These are phyloP conservation scores for Julus scandinavius DNA, from an alignment of 2,888 invertebrate species.

Conservation along the genomic window DNA sequence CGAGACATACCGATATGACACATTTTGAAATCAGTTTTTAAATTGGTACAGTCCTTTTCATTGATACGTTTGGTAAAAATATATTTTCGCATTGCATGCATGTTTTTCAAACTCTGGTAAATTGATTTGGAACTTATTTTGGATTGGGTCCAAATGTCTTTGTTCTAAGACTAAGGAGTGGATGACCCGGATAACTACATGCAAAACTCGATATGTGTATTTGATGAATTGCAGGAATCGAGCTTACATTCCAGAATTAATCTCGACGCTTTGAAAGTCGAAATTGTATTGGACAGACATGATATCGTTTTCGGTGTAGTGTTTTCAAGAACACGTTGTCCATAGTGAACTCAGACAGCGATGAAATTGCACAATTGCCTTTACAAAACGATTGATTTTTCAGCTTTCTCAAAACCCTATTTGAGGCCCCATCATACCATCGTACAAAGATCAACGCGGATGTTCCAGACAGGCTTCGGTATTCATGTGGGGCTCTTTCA, in stretches of 20 bases:
- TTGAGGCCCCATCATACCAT: background rate
- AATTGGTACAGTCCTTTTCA: no score
- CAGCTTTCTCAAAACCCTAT: background rate
- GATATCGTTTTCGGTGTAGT: background rate
- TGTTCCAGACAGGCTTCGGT: background rate
- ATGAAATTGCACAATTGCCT: background rate
- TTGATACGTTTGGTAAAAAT: no score
- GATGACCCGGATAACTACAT: background rate
- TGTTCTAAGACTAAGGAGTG: background rate
- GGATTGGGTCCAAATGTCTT: background rate
- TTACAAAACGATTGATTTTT: constrained; percentile 7
- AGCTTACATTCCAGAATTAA: background rate
- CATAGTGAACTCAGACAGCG: background rate
- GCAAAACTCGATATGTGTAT: background rate
- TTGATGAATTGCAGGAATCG: background rate
- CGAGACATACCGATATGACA: no score
- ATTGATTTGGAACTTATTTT: background rate
- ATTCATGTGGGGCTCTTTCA: background rate
- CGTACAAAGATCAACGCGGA: background rate
- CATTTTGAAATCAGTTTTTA: no score
- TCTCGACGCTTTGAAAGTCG: no score
- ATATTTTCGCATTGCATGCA: background rate
- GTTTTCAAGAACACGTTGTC: background rate
- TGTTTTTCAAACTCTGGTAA: background rate
- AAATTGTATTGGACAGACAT: background rate